Conservation (phyloP, 2,113 vertebrate genomes). For the Barnardius zonarius region DNA sequence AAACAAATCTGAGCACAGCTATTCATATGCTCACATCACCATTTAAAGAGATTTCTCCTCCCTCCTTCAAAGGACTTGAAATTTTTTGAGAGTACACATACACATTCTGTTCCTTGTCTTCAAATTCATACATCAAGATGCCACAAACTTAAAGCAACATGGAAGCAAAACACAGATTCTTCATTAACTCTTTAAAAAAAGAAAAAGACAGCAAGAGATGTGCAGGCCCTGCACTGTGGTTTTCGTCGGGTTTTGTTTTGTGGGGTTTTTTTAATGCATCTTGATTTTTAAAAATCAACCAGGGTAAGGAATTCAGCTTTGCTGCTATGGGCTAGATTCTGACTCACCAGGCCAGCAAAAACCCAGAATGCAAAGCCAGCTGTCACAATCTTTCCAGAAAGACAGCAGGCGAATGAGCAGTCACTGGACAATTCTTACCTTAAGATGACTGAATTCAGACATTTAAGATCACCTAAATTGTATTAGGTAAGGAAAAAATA, state of each 20-base stretch:
- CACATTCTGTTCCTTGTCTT: background rate
- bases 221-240: background rate
- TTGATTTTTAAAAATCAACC: background rate
- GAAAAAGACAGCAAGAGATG: background rate
- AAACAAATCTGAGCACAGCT: background rate
- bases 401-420: background rate
- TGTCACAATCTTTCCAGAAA: background rate
- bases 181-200: background rate
- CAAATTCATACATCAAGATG: background rate
- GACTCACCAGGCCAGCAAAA: background rate
- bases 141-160: background rate
- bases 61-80: background rate
- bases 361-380: background rate
- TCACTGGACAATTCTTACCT: background rate
- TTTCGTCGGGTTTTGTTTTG: too few relatives aligned
- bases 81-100: background rate
- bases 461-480: background rate
- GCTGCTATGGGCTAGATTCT: background rate
- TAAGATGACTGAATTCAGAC: background rate
- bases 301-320: background rate
- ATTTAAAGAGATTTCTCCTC: conserved; percentile 37
- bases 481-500: background rate
- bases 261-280: background rate
- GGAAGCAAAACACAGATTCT: background rate
- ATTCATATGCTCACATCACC: background rate